Percentiles rank a stretch among this genome's conserved stretches.
phyloP scores from a whole-genome alignment of 1,140 invertebrate genomes.

The Panagrolaimus sp. region DNA sequence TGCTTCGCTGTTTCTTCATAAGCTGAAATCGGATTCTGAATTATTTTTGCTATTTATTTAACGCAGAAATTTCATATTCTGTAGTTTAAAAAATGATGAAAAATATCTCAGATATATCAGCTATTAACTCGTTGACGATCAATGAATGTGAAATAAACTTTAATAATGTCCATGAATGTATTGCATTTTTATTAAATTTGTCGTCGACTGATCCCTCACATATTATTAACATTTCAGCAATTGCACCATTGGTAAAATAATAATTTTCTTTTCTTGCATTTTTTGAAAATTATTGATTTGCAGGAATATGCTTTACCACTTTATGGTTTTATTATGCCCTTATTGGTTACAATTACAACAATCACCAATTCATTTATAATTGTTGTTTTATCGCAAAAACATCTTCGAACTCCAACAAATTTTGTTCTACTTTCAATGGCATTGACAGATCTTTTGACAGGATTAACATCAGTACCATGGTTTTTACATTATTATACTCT shows the following conservation, averaged over 20 bases:
- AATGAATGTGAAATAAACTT: no score
- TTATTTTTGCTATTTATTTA: no score
- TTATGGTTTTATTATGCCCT: conserved; percentile 36
- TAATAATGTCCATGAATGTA: no score
- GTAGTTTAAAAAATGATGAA: no score
- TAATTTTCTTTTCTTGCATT: not conserved
- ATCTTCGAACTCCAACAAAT: conserved; percentile 69
- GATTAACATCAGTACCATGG: conserved; percentile 37
- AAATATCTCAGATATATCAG: no score
- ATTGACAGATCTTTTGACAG: conserved; percentile 79
- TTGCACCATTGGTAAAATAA: not conserved
- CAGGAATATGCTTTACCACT: conserved; percentile 31
- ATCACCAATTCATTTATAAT: conserved; percentile 78
- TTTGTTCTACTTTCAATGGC: conserved; percentile 73
- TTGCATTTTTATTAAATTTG: not conserved
- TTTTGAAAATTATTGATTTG: conserved; percentile 1
- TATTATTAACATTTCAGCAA: conserved; percentile 11
- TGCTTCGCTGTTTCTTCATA: no score
- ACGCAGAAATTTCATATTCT: no score
- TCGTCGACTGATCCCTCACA: conserved; percentile 3
- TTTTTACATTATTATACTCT: conserved; percentile 46
- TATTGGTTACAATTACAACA: conserved; percentile 72
- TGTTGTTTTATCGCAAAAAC: conserved; percentile 66
- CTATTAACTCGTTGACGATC: no score
- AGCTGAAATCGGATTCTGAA: no score